Conservation (phyloP, 2,888 invertebrate species). For the Cephus pulcher region DNA sequence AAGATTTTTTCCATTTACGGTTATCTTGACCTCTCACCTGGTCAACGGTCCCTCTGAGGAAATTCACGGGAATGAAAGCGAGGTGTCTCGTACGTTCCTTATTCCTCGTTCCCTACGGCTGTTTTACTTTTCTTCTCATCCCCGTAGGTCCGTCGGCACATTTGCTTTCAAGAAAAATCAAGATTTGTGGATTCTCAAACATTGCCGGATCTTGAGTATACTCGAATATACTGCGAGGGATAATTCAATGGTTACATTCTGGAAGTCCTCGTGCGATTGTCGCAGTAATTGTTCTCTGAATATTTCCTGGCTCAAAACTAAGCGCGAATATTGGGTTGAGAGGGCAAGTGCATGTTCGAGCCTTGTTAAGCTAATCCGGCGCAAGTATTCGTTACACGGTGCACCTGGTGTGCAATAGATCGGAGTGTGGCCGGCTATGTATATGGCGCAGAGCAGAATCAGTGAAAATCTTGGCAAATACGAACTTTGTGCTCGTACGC, state of each 20-base stretch:
- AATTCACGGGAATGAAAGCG: slow-evolving; percentile 25
- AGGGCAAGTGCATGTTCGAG: not conserved
- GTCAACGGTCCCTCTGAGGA: slow-evolving; percentile 30
- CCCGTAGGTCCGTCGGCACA: not conserved
- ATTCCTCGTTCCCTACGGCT: not conserved
- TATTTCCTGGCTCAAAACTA: not conserved
- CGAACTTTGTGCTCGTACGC: slow-evolving; percentile 22
- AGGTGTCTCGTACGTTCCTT: slow-evolving; percentile 2
- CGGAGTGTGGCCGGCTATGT: slow-evolving; percentile 20
- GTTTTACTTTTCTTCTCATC: not conserved
- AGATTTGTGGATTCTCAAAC: not conserved
- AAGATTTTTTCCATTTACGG: slow-evolving; percentile 7
- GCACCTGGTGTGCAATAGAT: slow-evolving; percentile 33
- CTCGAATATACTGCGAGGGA: not conserved
- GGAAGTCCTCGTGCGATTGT: not conserved
- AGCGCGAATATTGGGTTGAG: not conserved
- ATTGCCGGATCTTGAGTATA: not conserved
- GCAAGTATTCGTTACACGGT: not conserved
- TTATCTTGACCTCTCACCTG: slow-evolving; percentile 28
- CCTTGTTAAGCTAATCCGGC: not conserved
- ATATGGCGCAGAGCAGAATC: slow-evolving; percentile 32
- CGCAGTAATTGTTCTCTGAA: not conserved
- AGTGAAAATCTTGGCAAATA: slow-evolving; percentile 39
- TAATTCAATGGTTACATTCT: not conserved
- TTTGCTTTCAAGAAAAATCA: not conserved